phyloP scores from a whole-genome alignment of 2,113 vertebrate species.

The Lampris incognitus region DNA sequence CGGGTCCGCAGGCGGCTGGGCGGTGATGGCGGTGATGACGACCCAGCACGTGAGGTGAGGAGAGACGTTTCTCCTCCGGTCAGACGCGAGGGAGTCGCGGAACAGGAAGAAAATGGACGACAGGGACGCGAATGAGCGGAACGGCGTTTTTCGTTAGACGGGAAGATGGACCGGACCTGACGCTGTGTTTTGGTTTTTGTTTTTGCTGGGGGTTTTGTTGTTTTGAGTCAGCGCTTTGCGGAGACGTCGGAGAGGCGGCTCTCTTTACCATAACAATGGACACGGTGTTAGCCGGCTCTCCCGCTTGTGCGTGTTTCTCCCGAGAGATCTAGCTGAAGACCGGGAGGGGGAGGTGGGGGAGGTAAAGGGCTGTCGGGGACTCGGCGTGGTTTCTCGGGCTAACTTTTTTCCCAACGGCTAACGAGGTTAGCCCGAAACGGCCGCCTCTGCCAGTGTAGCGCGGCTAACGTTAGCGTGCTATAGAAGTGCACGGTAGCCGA shows the following conservation, averaged over 20 bases:
- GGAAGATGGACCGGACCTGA: not conserved
- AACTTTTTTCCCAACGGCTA: too few species aligned
- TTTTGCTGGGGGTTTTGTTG: not conserved
- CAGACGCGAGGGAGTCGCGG: slow-evolving; percentile 55
- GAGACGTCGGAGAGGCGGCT: slow-evolving; percentile 5
- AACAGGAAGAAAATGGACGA: slow-evolving; percentile 41
- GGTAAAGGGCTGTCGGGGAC: too few species aligned
- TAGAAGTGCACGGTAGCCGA: too few species aligned
- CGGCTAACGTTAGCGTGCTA: too few species aligned
- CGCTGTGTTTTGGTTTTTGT: too few species aligned
- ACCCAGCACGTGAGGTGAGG: slow-evolving; percentile 10
- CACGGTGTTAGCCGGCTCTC: slow-evolving; percentile 62
- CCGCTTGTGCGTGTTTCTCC: slow-evolving; percentile 4
- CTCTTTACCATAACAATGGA: slow-evolving; percentile 32
- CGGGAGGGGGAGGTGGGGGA: too few species aligned
- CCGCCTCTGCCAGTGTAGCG: too few species aligned
- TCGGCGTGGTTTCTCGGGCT: too few species aligned
- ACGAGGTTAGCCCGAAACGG: too few species aligned
- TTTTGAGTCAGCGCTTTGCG: not conserved
- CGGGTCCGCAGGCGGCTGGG: not conserved
- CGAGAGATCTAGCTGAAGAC: not conserved
- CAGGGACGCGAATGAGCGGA: not conserved
- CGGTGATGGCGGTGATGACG: slow-evolving; percentile 40
- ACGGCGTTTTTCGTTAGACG: not conserved
- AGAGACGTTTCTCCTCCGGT: slow-evolving; percentile 24